phyloP scores from a whole-genome alignment of 2,888 invertebrate species.

The Augochlorella aurata region DNA sequence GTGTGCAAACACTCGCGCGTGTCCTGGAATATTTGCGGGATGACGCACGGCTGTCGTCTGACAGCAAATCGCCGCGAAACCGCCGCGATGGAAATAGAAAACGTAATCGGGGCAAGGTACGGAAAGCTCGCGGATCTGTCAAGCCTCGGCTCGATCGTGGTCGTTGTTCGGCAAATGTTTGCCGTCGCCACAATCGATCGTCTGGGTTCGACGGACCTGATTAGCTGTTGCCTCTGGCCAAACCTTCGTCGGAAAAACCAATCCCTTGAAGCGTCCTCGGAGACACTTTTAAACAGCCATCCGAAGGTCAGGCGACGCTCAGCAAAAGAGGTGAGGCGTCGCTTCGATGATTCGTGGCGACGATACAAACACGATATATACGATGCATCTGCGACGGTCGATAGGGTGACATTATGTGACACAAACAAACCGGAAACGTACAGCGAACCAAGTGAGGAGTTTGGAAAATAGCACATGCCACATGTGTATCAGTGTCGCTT shows the following conservation, averaged over 20 bases:
- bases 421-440: background rate
- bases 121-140: constrained; percentile 26
- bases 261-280: background rate
- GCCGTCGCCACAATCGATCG: background rate
- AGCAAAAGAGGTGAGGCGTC: background rate
- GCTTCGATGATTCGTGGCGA: background rate
- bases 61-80: constrained; percentile 30
- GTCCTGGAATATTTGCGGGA: constrained; percentile 51
- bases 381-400: no score
- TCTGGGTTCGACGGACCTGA: background rate
- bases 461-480: no score
- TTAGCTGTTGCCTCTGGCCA: background rate
- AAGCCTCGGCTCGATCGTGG: background rate
- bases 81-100: constrained; percentile 62
- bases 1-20: constrained; percentile 33
- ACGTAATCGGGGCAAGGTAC: constrained; percentile 61
- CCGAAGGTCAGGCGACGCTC: background rate
- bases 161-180: constrained; percentile 35
- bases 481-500: no score
- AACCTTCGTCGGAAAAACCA: background rate
- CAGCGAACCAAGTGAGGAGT: no score
- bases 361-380: background rate
- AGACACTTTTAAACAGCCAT: background rate
- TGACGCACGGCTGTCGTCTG: constrained; percentile 41
- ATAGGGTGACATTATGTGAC: no score